Evolutionary conservation across 2,888 invertebrate species (phyloP).

Genomic region (Limnephilus lunatus): DNA sequence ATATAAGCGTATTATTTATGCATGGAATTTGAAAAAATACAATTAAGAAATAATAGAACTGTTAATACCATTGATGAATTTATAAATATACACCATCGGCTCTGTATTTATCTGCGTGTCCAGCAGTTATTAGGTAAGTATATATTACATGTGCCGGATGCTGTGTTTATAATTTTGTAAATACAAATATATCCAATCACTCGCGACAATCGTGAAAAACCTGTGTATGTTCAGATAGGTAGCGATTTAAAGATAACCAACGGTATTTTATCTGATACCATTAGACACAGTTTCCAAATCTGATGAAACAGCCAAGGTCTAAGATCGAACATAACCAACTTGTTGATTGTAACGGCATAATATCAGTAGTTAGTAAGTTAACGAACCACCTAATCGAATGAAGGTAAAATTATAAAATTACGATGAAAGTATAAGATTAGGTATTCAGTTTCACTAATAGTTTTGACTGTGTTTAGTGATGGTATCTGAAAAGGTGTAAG

Average conservation of each 20-base stretch:
- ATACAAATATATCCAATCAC: neutral
- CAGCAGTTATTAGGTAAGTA: neutral
- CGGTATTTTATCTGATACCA: slow-evolving; percentile 9
- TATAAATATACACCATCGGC: neutral
- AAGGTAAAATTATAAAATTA: neutral
- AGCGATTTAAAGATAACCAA: slow-evolving; percentile 20
- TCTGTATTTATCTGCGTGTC: neutral
- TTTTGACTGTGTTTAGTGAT: neutral
- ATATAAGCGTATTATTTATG: neutral
- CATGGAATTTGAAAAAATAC: neutral
- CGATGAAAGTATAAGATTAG: neutral
- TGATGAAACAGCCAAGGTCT: neutral
- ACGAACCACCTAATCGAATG: neutral
- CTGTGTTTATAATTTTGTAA: neutral
- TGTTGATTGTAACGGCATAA: neutral
- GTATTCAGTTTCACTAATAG: neutral
- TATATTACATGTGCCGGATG: neutral
- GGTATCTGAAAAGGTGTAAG: no score
- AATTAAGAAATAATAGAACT: neutral
- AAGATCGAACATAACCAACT: neutral
- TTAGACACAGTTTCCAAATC: slow-evolving; percentile 34
- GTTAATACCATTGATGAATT: neutral
- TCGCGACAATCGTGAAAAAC: neutral
- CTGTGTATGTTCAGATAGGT: neutral
- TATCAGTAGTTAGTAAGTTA: neutral